Evolutionary conservation across 2,797 vertebrate genomes (phyloP).

Genomic region (Tapirus indicus): DNA sequence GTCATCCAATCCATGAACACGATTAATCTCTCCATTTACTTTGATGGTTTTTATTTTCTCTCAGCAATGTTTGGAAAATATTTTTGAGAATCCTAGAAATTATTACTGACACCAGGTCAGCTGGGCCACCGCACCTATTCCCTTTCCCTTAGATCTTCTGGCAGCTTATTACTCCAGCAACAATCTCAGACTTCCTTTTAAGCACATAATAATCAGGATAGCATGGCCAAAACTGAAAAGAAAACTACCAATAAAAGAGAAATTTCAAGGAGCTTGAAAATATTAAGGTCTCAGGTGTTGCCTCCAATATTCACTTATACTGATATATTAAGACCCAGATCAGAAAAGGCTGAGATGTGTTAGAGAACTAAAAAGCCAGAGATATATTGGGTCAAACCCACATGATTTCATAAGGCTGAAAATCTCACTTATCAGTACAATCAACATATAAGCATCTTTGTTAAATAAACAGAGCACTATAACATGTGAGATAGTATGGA

Average conservation of each 20-base stretch:
- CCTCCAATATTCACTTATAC: not conserved
- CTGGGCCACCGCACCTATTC: not conserved
- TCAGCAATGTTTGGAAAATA: not conserved
- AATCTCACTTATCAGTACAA: not conserved
- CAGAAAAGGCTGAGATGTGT: constrained; percentile 27
- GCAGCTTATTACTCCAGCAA: constrained; percentile 16
- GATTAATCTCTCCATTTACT: constrained; percentile 20
- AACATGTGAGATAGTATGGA: not conserved
- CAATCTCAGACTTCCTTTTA: constrained; percentile 38
- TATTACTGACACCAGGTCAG: not conserved
- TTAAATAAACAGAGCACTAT: constrained; percentile 5
- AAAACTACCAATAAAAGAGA: constrained; percentile 31
- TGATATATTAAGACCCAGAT: not conserved
- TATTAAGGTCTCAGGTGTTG: not conserved
- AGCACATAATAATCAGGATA: not conserved
- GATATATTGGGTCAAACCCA: not conserved
- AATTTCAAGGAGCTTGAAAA: constrained; percentile 22
- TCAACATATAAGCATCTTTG: not conserved
- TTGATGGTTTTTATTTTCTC: constrained; percentile 42
- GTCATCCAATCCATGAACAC: not conserved
- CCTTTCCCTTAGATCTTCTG: not conserved
- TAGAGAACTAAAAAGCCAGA: not conserved
- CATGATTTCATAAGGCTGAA: not conserved
- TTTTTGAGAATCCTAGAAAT: constrained; percentile 37
- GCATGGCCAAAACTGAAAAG: constrained; percentile 39